These are phyloP conservation scores for Sebastes iracundus DNA, from an alignment of 2,797 vertebrate species.

Conservation along the genomic window DNA sequence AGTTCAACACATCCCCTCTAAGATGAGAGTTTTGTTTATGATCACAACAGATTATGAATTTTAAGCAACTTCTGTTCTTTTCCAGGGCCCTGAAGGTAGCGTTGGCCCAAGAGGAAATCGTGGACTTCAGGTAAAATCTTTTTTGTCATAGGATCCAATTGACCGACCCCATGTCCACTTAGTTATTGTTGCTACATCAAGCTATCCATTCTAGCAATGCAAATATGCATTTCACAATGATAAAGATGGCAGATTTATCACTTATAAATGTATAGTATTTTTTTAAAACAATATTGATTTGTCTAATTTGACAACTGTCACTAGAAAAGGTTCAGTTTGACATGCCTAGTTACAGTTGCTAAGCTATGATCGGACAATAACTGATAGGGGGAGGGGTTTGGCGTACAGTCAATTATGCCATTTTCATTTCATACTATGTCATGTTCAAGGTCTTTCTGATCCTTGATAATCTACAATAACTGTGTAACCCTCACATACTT, in stretches of 20 bases:
- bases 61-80: background rate
- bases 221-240: background rate
- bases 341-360: background rate
- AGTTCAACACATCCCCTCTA: background rate
- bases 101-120: conserved; percentile 84
- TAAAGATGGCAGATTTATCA: background rate
- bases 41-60: background rate
- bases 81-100: conserved; percentile 88
- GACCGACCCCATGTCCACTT: fast-evolving
- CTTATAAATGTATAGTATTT: background rate
- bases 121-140: conserved; percentile 84
- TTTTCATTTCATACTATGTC: background rate
- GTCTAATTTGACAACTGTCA: background rate
- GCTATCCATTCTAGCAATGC: background rate
- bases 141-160: background rate
- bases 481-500: background rate
- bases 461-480: background rate
- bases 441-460: background rate
- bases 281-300: background rate
- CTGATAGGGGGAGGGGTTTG: background rate
- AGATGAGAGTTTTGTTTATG: background rate
- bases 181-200: background rate
- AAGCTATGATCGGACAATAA: background rate
- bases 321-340: background rate
- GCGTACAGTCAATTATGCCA: background rate